phyloP scores from a whole-genome alignment of 1,140 invertebrate genomes.

The Drosophila orena region DNA sequence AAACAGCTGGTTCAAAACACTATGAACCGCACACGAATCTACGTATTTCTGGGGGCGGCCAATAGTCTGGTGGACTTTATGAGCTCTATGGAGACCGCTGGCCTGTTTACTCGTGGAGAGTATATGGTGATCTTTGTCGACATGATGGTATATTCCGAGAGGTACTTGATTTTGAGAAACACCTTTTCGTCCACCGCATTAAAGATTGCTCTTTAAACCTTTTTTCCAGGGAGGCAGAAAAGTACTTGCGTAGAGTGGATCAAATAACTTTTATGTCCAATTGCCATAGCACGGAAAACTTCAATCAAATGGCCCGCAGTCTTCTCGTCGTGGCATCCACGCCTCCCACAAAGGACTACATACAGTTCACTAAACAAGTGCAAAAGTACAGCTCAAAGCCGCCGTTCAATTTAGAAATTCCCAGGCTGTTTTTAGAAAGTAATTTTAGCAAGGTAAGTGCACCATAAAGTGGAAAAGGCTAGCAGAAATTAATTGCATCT shows the following conservation, averaged over 20 bases:
- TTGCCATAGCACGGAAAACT: conserved; percentile 88
- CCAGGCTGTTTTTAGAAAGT: conserved; percentile 85
- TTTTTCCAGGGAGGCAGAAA: conserved; percentile 88
- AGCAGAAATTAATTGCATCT: too few species aligned
- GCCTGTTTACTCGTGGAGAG: conserved; percentile 95
- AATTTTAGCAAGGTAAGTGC: conserved; percentile 87
- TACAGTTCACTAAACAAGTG: conserved; percentile 92
- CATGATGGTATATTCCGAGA: conserved; percentile 90
- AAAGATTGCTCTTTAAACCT: background rate
- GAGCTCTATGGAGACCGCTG: conserved; percentile 93
- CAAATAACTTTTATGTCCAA: conserved; percentile 86
- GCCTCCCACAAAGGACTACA: conserved; percentile 90
- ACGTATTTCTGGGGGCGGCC: conserved; percentile 94
- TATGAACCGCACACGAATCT: conserved; percentile 95
- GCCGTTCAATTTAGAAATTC: conserved; percentile 68
- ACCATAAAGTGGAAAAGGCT: background rate
- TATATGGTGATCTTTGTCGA: conserved; percentile 98
- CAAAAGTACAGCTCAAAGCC: conserved; percentile 90
- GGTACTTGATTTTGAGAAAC: conserved; percentile 19
- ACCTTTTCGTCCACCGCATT: background rate
- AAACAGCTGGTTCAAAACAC: conserved; percentile 92
- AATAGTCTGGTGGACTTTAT: conserved; percentile 95
- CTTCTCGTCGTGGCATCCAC: conserved; percentile 94
- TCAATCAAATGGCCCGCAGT: conserved; percentile 90
- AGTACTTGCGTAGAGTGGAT: conserved; percentile 94